Evolutionary conservation across 2,888 invertebrate genomes (phyloP).

Genomic region (Anthrax anthrax): DNA sequence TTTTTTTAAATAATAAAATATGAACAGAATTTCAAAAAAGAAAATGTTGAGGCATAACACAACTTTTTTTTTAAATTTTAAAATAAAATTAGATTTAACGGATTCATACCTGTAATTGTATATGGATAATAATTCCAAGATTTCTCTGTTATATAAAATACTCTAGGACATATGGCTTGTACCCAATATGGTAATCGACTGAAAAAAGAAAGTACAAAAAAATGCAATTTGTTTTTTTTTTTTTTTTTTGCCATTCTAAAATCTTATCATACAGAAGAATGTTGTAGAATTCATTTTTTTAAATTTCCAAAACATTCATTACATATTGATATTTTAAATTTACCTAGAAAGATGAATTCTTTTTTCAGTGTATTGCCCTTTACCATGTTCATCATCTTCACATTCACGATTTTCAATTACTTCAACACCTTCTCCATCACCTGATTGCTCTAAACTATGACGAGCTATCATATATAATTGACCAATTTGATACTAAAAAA

Average conservation of each 20-base stretch:
- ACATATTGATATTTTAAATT: background rate
- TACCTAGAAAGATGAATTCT: constrained; percentile 79
- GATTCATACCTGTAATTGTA: constrained; percentile 58
- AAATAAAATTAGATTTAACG: too few species aligned
- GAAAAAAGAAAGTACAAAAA: constrained; percentile 24
- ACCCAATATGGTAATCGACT: constrained; percentile 85
- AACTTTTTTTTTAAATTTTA: too few species aligned
- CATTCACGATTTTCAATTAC: constrained; percentile 73
- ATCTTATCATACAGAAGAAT: too few species aligned
- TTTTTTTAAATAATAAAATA: too few species aligned
- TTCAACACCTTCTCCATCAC: constrained; percentile 81
- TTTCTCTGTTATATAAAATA: constrained; percentile 87
- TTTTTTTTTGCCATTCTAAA: background rate
- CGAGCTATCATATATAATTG: constrained; percentile 91
- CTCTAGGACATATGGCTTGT: constrained; percentile 71
- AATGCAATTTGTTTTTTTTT: background rate
- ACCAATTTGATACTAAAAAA: constrained; percentile 65
- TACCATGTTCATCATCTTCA: constrained; percentile 62
- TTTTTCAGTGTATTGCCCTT: constrained; percentile 82
- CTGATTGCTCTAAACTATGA: constrained; percentile 82
- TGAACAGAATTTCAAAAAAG: too few species aligned
- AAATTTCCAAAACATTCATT: too few species aligned
- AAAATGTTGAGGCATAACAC: too few species aligned
- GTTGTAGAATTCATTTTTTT: too few species aligned
- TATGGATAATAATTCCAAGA: constrained; percentile 93